These are phyloP conservation scores for Lycopodina hypogea DNA, from an alignment of 37 sponge, comb jelly and placozoan genomes.

Conservation along the genomic window DNA sequence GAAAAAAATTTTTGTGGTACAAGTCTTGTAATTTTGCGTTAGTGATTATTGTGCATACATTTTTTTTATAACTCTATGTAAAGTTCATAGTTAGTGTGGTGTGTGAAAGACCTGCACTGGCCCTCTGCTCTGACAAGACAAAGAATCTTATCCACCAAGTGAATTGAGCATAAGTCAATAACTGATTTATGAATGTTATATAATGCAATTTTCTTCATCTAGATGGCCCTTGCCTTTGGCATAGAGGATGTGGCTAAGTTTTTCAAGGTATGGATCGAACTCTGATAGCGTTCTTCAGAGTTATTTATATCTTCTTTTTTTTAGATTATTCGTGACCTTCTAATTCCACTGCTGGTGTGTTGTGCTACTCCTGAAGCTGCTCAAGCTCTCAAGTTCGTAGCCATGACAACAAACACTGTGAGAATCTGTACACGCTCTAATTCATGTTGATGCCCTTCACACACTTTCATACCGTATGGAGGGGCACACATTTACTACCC, in stretches of 20 bases:
- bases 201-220: neutral
- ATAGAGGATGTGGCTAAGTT: constrained; percentile 26
- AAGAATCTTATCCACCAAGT: constrained; percentile 17
- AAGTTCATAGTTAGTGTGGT: constrained; percentile 23
- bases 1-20: neutral
- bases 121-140: neutral
- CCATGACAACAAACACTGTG: constrained; percentile 21
- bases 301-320: neutral
- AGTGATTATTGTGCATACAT: too few relatives aligned
- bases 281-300: neutral
- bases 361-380: constrained; percentile 30
- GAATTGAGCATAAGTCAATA: neutral
- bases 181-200: neutral
- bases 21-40: too few relatives aligned
- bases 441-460: neutral
- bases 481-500: too few relatives aligned
- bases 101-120: constrained; percentile 3
- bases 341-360: constrained; percentile 40
- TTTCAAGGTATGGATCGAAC: constrained; percentile 21
- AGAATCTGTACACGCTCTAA: neutral
- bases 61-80: neutral
- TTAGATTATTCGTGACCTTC: constrained; percentile 24
- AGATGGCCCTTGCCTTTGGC: constrained; percentile 50
- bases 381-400: constrained; percentile 18
- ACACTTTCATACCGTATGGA: too few relatives aligned